phyloP scores from a whole-genome alignment of 2,113 vertebrate genomes.

The Austrofundulus limnaeus region DNA sequence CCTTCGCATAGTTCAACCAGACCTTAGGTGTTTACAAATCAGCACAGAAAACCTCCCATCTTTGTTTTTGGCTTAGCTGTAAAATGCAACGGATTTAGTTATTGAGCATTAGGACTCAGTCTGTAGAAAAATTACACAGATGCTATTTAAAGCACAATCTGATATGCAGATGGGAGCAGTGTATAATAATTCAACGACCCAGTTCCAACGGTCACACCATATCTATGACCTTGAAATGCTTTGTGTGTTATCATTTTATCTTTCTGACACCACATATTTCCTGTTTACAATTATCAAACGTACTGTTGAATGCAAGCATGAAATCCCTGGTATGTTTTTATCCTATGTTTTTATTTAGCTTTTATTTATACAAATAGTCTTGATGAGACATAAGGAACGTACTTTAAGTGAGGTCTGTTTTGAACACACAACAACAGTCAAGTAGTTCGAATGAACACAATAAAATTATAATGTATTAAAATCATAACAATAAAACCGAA shows the following conservation, averaged over 20 bases:
- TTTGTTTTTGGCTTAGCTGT: constrained; percentile 11
- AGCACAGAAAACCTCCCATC: constrained; percentile 12
- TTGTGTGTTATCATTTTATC: constrained; percentile 8
- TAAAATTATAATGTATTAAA: too few species aligned
- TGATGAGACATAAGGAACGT: too few species aligned
- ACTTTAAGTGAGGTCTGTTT: too few species aligned
- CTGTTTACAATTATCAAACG: constrained; percentile 39
- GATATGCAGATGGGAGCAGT: background rate
- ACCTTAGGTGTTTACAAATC: constrained; percentile 28
- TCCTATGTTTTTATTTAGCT: too few species aligned
- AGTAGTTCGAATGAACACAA: too few species aligned
- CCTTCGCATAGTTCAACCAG: constrained; percentile 25
- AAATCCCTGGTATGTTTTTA: background rate
- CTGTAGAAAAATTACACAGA: background rate
- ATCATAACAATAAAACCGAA: too few species aligned
- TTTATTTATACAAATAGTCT: too few species aligned
- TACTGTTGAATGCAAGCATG: constrained; percentile 7
- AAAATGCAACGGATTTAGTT: constrained; percentile 4
- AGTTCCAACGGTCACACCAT: constrained; percentile 22
- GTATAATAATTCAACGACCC: constrained; percentile 39
- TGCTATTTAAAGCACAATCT: constrained; percentile 17
- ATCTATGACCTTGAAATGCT: constrained; percentile 46
- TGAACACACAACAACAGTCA: too few species aligned
- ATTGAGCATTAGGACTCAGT: constrained; percentile 2
- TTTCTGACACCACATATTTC: constrained; percentile 17